These are phyloP conservation scores for Peromyscus attwateri DNA, from an alignment of 2,797 vertebrate genomes.

Conservation along the genomic window DNA sequence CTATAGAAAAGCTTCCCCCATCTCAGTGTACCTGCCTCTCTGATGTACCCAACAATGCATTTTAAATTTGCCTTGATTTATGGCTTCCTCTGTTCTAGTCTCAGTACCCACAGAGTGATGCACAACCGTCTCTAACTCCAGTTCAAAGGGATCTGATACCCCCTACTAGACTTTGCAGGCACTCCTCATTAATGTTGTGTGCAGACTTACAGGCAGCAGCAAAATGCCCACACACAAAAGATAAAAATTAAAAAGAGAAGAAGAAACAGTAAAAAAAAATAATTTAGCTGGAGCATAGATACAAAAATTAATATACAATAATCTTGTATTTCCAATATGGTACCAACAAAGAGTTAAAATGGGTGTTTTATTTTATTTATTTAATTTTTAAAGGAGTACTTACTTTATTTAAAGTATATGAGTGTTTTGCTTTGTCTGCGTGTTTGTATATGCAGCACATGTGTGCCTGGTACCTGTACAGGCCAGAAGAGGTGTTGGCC, in stretches of 20 bases:
- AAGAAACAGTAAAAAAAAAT: neutral
- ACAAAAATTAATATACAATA: neutral
- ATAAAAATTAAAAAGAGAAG: neutral
- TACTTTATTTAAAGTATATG: neutral
- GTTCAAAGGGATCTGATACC: neutral
- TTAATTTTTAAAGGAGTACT: neutral
- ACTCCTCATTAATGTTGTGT: neutral
- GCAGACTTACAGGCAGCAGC: neutral
- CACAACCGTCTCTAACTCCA: neutral
- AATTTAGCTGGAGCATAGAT: neutral
- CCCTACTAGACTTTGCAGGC: neutral
- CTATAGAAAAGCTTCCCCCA: neutral
- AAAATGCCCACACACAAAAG: neutral
- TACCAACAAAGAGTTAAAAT: constrained; percentile 3
- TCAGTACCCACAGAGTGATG: too few species aligned
- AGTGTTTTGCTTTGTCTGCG: neutral
- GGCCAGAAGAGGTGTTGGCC: neutral
- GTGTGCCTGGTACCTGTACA: neutral
- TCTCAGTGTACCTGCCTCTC: neutral
- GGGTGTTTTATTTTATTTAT: neutral
- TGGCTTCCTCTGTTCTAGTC: neutral
- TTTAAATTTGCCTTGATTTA: neutral
- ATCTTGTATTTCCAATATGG: neutral
- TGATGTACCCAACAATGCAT: neutral
- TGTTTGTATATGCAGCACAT: neutral